phyloP scores from a whole-genome alignment of 2,888 invertebrate genomes.

The Stratiomys singularior region DNA sequence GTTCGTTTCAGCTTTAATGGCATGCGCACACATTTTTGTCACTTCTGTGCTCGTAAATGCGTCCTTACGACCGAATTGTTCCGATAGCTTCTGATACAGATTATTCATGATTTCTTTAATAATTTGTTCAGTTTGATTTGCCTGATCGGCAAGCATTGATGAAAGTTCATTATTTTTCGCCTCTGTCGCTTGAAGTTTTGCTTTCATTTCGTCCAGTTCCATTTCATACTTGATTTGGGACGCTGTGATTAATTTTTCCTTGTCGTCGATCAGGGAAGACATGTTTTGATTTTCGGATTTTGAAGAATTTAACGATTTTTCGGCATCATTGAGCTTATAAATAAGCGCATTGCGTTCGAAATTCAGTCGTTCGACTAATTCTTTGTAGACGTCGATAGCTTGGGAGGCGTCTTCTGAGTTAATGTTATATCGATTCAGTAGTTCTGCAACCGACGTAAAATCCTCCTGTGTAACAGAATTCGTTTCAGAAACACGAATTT shows the following conservation, averaged over 20 bases:
- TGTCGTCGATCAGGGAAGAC: neutral
- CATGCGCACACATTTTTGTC: slow-evolving; percentile 55
- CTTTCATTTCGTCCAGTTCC: slow-evolving; percentile 7
- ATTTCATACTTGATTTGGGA: slow-evolving; percentile 26
- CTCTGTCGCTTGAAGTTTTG: neutral
- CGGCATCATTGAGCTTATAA: neutral
- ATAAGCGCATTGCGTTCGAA: neutral
- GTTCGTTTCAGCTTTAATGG: slow-evolving; percentile 57
- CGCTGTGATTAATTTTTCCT: neutral
- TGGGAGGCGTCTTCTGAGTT: neutral
- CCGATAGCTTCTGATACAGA: slow-evolving; percentile 56
- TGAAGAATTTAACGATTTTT: neutral
- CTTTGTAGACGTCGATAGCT: neutral
- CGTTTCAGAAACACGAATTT: no score
- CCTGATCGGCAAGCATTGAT: neutral
- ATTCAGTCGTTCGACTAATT: neutral
- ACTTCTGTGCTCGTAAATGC: slow-evolving; percentile 50
- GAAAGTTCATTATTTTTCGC: slow-evolving; percentile 15
- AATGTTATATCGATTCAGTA: neutral
- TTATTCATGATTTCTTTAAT: slow-evolving; percentile 59
- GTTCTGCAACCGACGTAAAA: neutral
- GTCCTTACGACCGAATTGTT: slow-evolving; percentile 52
- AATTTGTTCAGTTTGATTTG: slow-evolving; percentile 39
- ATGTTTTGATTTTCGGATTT: neutral
- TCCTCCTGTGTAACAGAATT: neutral